phyloP scores from a whole-genome alignment of 2,888 invertebrate species.

The Bibio marci region DNA sequence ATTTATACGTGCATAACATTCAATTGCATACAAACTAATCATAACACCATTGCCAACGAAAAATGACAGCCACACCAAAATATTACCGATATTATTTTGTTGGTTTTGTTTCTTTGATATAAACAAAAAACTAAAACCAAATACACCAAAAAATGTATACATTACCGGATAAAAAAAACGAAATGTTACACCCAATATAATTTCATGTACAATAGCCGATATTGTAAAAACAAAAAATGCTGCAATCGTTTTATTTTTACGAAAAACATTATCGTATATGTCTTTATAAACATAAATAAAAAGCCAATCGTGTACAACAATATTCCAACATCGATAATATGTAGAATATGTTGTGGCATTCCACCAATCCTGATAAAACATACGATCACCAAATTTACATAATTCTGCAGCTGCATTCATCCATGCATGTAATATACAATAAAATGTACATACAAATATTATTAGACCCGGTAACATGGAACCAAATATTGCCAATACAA shows the following conservation, averaged over 20 bases:
- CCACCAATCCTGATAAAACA: conserved; percentile 91
- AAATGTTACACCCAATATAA: conserved; percentile 59
- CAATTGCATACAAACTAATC: conserved; percentile 61
- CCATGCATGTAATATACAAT: conserved; percentile 79
- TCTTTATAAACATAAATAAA: conserved; percentile 79
- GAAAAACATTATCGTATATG: conserved; percentile 29
- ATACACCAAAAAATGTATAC: conserved; percentile 54
- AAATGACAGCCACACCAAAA: conserved; percentile 70
- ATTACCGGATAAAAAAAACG: conserved; percentile 80
- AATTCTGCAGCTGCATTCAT: conserved; percentile 83
- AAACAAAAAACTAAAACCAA: conserved; percentile 41
- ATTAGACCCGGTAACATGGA: conserved; percentile 59
- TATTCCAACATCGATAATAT: conserved; percentile 91
- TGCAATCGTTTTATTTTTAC: conserved; percentile 32
- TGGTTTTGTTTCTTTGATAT: conserved; percentile 27
- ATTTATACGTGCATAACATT: conserved; percentile 31
- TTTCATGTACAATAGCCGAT: conserved; percentile 79
- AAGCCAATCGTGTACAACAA: conserved; percentile 88
- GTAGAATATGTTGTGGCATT: conserved; percentile 62
- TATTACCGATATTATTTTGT: conserved; percentile 37
- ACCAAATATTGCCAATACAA: conserved; percentile 46
- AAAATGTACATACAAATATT: conserved; percentile 59
- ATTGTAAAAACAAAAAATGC: conserved; percentile 53
- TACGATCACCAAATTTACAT: conserved; percentile 68
- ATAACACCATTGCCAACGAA: conserved; percentile 53